These are phyloP conservation scores for Oryctes rhinoceros DNA, from an alignment of 1,140 invertebrate genomes.

Conservation along the genomic window DNA sequence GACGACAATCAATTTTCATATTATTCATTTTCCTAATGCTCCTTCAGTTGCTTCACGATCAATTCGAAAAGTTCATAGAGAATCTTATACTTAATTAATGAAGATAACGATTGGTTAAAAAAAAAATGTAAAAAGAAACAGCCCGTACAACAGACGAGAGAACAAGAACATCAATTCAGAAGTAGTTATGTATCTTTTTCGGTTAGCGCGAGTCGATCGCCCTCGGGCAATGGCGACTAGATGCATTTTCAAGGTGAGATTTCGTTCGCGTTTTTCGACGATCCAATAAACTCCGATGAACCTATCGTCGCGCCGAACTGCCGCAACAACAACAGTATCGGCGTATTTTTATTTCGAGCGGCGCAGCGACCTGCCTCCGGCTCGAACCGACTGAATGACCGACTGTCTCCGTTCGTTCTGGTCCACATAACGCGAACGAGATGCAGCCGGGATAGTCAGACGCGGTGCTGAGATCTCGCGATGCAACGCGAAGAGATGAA, in stretches of 20 bases:
- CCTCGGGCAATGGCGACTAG: slow-evolving; percentile 19
- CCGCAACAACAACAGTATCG: not conserved
- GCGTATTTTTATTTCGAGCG: not conserved
- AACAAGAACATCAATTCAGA: not conserved
- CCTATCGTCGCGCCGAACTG: not conserved
- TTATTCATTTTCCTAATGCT: too few species aligned
- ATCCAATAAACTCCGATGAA: slow-evolving; percentile 18
- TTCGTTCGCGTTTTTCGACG: slow-evolving; percentile 15
- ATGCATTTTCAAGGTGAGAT: slow-evolving; percentile 32
- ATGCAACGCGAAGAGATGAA: not conserved
- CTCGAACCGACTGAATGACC: not conserved
- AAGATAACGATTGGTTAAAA: too few species aligned
- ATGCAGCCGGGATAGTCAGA: not conserved
- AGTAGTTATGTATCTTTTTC: not conserved
- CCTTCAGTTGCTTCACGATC: too few species aligned
- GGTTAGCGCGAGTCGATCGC: not conserved
- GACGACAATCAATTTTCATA: too few species aligned
- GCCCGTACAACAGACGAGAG: not conserved
- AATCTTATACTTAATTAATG: too few species aligned
- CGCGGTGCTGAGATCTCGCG: not conserved
- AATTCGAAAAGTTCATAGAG: too few species aligned
- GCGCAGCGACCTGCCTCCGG: not conserved
- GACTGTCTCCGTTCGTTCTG: not conserved
- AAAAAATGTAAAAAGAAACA: too few species aligned
- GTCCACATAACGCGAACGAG: not conserved